A percentile compares a stretch with the other conserved stretches of the same genome.
These are phyloP conservation scores for Oreochromis grahami DNA, from an alignment of 2,797 vertebrate species.

Conservation along the genomic window DNA sequence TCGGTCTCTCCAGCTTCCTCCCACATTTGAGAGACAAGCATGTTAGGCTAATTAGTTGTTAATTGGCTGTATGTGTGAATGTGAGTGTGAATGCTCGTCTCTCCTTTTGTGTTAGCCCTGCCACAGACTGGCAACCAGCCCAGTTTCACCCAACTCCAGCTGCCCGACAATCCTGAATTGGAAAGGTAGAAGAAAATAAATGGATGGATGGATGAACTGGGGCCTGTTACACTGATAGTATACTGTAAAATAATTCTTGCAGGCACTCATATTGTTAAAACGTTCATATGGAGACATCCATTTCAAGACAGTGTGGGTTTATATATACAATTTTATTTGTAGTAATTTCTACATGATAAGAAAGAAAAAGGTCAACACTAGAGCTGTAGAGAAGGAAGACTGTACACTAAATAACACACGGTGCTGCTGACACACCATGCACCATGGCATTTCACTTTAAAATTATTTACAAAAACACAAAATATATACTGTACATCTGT, in stretches of 20 bases:
- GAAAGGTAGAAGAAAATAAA: neutral
- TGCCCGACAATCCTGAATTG: neutral
- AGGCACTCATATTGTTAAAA: neutral
- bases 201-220: neutral
- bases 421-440: neutral
- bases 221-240: neutral
- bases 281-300: neutral
- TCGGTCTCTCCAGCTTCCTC: neutral
- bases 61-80: neutral
- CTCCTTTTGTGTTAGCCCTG: neutral
- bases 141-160: neutral
- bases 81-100: neutral
- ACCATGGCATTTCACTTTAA: conserved; percentile 7
- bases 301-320: neutral
- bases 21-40: neutral
- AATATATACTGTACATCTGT: conserved; percentile 63
- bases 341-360: conserved; percentile 11
- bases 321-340: conserved; percentile 52
- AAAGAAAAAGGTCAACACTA: neutral
- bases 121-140: neutral
- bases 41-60: neutral
- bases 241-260: neutral
- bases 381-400: neutral
- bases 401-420: conserved; percentile 27
- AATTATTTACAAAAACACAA: conserved; percentile 51